Percentiles rank a stretch among this genome's conserved stretches.
These are phyloP conservation scores for Hemiscyllium ocellatum DNA, from an alignment of 2,113 vertebrate species.

Conservation along the genomic window DNA sequence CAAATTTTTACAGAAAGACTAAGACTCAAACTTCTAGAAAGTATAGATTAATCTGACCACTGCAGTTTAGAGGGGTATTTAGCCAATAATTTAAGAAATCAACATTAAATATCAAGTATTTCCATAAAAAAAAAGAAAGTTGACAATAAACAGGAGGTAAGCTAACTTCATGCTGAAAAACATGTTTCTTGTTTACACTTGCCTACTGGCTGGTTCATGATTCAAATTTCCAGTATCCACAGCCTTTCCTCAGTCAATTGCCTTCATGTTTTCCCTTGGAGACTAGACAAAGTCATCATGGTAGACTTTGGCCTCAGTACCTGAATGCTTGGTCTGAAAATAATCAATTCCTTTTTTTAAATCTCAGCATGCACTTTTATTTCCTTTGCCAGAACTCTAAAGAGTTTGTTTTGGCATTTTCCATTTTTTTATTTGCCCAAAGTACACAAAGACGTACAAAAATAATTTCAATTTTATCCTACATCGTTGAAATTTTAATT, in stretches of 20 bases:
- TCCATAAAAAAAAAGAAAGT: not conserved
- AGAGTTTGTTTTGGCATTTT: not conserved
- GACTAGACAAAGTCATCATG: not conserved
- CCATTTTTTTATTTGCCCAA: not conserved
- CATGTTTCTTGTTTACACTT: not conserved
- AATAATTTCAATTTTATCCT: not conserved
- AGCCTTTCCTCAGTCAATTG: not conserved
- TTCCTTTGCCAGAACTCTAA: not conserved
- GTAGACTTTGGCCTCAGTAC: not conserved
- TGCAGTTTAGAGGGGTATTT: not conserved
- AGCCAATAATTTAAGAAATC: not conserved
- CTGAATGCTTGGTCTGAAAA: not conserved
- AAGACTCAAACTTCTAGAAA: not conserved
- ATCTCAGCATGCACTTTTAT: not conserved
- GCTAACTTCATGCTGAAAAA: not conserved
- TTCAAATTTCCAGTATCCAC: not conserved
- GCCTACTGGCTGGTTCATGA: not conserved
- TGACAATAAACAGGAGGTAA: not conserved
- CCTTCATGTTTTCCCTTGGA: not conserved
- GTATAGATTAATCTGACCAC: not conserved
- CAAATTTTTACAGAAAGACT: not conserved
- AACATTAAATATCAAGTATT: not conserved
- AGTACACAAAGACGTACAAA: not conserved
- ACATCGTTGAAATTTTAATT: not conserved
- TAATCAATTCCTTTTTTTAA: not conserved